Evolutionary conservation across 2,113 vertebrate genomes (phyloP).

Genomic region (Ictidomys tridecemlineatus): DNA sequence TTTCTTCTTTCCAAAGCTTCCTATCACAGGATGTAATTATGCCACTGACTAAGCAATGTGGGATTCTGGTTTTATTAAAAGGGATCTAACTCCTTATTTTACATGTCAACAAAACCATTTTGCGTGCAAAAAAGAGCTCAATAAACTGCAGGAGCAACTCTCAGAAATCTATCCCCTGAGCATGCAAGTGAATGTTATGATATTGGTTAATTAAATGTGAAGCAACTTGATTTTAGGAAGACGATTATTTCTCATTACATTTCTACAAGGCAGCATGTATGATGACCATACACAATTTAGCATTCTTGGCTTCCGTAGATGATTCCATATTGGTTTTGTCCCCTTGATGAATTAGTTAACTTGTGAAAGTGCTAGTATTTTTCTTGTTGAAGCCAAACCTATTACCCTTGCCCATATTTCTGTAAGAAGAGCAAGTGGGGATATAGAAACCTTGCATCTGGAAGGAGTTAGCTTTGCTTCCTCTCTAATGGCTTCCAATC

Average conservation of each 20-base stretch:
- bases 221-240: conserved; percentile 34
- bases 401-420: not conserved
- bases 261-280: not conserved
- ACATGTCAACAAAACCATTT: conserved; percentile 61
- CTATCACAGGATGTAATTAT: conserved; percentile 16
- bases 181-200: conserved; percentile 29
- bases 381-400: conserved; percentile 27
- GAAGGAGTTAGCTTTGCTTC: conserved; percentile 48
- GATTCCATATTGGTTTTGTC: not conserved
- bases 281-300: conserved; percentile 4
- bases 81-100: conserved; percentile 53
- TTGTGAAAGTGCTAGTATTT: conserved; percentile 6
- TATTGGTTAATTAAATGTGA: conserved; percentile 65
- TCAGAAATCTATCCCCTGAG: conserved; percentile 52
- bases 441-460: conserved; percentile 45
- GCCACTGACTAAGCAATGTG: not conserved
- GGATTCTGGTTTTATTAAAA: conserved; percentile 74
- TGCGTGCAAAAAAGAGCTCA: conserved; percentile 46
- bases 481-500: conserved; percentile 55
- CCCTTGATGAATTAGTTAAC: conserved; percentile 47
- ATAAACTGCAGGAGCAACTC: conserved; percentile 10
- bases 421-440: conserved; percentile 8
- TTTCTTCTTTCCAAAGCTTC: not conserved
- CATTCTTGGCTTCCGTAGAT: not conserved
- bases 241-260: conserved; percentile 50